Base-by-base conservation (phyloP, 2,113 vertebrate genomes). In the Typhlomys cinereus region DNA sequence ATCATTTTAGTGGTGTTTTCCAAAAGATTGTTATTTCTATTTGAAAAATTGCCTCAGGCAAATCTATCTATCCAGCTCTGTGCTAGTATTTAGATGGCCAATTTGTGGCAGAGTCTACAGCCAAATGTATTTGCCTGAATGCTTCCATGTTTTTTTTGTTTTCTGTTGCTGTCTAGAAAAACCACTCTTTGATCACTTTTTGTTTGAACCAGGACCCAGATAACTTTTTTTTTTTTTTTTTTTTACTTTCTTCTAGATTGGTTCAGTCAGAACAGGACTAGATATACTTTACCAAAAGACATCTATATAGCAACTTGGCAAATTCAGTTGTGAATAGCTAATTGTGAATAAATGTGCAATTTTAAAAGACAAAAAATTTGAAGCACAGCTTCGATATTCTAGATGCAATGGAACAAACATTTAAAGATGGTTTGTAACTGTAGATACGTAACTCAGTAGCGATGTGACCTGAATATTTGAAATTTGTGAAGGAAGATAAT, bases 301-400 rank as follows among this genome's bases (percentile, higher is more conserved):
- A 87, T 69, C 82, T 69, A 62, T 57, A 50, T 41, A 59, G 21
- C 3, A 85, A 23, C 34, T 90, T 85, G 74, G 25, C 31, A 86
- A 80, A 91, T 75, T 86, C 18, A 20, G 7, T 79, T 84, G 5
- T 89, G 8, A 95, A 46, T 88, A 76, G 36, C 39, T 46, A 74
- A 39, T 2, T 79, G 39, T 85, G 73, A 2, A 3, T 50, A 62
- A 91, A 39, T 73, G 3, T 78, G 64, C 69, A 36, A 78, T 83
- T 74, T 79, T 52, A 59, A 67, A 67, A 70, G 13, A 62, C 61
- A 11, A 25, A 87, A 39, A 79, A 83, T 41, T 69, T 70, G 17
- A 31, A 92, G n/a, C 50, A 83, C 2, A 78, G 1, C 14, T 78
- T 52, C 70, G 0, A 89, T 44, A 59, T 84, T 86, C 25, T 17